Evolutionary conservation across 2,888 invertebrate genomes (phyloP).

Genomic region (Acrobeloides nanus): DNA sequence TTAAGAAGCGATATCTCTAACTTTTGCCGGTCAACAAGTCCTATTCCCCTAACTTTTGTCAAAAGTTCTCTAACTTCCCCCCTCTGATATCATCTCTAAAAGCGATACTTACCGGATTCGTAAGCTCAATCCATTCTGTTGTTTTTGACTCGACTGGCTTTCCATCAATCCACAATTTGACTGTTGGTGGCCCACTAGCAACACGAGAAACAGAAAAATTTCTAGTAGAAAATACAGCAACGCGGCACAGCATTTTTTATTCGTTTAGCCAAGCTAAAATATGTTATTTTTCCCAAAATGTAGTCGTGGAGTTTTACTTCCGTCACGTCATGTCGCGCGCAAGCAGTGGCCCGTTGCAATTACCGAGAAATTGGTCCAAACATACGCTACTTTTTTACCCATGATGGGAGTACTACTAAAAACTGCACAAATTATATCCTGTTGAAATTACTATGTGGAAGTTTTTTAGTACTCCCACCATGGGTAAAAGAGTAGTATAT

Average conservation of each 20-base stretch:
- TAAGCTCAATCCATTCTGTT: slow-evolving; percentile 84
- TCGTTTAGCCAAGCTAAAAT: too few relatives aligned
- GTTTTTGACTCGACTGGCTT: slow-evolving; percentile 85
- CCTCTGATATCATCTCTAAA: background rate
- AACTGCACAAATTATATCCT: too few relatives aligned
- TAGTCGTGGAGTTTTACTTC: too few relatives aligned
- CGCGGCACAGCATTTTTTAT: slow-evolving; percentile 16
- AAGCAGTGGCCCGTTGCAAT: too few relatives aligned
- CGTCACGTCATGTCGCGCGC: too few relatives aligned
- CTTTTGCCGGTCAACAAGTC: background rate
- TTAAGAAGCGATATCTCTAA: background rate
- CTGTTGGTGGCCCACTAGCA: slow-evolving; percentile 23
- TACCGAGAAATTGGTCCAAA: too few relatives aligned
- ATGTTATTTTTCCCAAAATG: too few relatives aligned
- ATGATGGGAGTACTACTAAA: too few relatives aligned
- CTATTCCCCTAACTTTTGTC: background rate
- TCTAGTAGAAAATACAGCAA: slow-evolving; percentile 6
- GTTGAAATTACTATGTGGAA: too few relatives aligned
- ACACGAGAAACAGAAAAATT: slow-evolving; percentile 10
- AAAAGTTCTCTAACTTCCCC: slow-evolving; percentile 4
- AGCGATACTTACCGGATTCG: slow-evolving; percentile 68
- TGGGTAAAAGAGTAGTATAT: too few relatives aligned
- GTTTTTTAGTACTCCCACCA: too few relatives aligned
- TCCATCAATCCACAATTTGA: slow-evolving; percentile 87
- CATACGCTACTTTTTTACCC: too few relatives aligned